Percentiles rank a stretch among this genome's conserved stretches.
phyloP scores from a whole-genome alignment of 1,140 invertebrate genomes.

The Muscidifurax raptorellus region DNA sequence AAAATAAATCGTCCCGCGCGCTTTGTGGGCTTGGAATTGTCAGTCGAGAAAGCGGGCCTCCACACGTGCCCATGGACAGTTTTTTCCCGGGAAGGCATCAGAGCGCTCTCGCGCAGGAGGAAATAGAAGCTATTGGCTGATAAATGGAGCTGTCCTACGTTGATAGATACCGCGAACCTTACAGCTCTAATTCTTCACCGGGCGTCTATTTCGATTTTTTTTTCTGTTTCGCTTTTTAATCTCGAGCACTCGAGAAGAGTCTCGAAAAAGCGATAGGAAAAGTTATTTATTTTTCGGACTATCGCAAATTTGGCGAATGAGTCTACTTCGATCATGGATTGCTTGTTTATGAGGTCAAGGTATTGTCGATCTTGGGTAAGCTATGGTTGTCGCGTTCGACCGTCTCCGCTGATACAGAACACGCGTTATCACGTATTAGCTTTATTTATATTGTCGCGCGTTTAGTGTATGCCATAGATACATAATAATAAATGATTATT shows the following conservation, averaged over 20 bases:
- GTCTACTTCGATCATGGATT: too few relatives aligned
- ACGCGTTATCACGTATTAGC: too few relatives aligned
- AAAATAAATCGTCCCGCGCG: conserved; percentile 64
- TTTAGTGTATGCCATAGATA: too few relatives aligned
- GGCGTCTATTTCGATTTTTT: conserved; percentile 58
- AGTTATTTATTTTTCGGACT: not conserved
- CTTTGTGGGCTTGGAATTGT: conserved; percentile 30
- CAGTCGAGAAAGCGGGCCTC: not conserved
- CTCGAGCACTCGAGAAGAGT: conserved; percentile 18
- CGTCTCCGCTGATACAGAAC: too few relatives aligned
- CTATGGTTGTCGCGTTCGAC: too few relatives aligned
- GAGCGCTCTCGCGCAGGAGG: conserved; percentile 30
- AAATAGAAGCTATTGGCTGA: conserved; percentile 60
- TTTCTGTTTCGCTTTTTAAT: conserved; percentile 14
- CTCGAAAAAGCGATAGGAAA: conserved; percentile 1
- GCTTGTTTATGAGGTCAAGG: too few relatives aligned
- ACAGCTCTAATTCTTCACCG: conserved; percentile 65
- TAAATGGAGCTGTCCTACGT: conserved; percentile 64
- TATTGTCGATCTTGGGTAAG: too few relatives aligned
- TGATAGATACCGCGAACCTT: conserved; percentile 68
- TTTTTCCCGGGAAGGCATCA: conserved; percentile 47
- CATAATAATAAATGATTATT: too few relatives aligned
- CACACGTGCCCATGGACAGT: conserved; percentile 46
- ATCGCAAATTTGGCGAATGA: too few relatives aligned
- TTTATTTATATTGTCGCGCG: too few relatives aligned